A percentile compares a stretch with the other conserved stretches of the same genome.
Conservation (phyloP, 2,888 invertebrate genomes). For the Ormyrus thymus region DNA sequence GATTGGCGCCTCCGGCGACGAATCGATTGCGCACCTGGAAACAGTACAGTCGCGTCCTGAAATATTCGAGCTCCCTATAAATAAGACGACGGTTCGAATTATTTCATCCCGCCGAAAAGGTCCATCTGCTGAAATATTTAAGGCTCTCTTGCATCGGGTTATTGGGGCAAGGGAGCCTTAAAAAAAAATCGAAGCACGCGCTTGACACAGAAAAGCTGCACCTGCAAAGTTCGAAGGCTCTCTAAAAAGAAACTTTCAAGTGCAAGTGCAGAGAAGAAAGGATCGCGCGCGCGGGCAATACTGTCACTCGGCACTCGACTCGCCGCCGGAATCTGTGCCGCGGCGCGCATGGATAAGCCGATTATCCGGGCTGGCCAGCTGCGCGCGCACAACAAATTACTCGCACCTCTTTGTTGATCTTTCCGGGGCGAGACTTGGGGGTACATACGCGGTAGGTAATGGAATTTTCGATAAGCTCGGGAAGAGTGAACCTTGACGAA, state of each 20-base stretch:
- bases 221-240: too few species aligned
- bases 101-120: too few species aligned
- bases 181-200: too few species aligned
- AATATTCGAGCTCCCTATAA: too few species aligned
- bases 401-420: constrained; percentile 20
- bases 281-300: constrained; percentile 1
- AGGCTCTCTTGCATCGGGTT: too few species aligned
- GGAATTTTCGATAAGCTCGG: constrained; percentile 25
- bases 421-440: neutral
- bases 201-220: too few species aligned
- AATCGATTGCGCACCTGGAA: too few species aligned
- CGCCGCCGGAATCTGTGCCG: neutral
- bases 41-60: too few species aligned
- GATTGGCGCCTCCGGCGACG: too few species aligned
- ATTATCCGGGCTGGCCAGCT: neutral
- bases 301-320: neutral
- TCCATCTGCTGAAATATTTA: too few species aligned
- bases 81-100: too few species aligned
- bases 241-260: constrained; percentile 23
- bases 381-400: neutral
- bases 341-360: constrained; percentile 5
- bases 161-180: too few species aligned
- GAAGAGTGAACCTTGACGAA: constrained; percentile 4
- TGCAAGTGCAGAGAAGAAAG: constrained; percentile 36
- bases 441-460: constrained; percentile 6